These are phyloP conservation scores for Chionomys nivalis DNA, from an alignment of 2,113 vertebrate genomes.

Conservation along the genomic window DNA sequence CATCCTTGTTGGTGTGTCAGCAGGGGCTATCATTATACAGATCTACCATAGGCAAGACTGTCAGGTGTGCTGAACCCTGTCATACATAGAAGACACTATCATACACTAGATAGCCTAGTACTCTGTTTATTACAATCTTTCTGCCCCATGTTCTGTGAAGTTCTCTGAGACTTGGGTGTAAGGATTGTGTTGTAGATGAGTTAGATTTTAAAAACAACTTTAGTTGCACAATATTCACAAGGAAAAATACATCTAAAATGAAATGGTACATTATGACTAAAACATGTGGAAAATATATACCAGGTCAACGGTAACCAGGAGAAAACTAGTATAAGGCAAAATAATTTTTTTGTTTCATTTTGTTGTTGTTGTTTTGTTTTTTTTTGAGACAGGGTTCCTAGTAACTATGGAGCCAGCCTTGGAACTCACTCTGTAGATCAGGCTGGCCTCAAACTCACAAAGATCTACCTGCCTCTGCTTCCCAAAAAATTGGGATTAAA, in stretches of 20 bases:
- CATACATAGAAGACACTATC: not conserved
- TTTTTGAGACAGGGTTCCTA: no score
- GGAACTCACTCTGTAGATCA: no score
- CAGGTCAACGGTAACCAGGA: not conserved
- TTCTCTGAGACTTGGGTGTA: not conserved
- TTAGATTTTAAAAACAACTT: not conserved
- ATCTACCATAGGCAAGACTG: not conserved
- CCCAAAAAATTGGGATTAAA: no score
- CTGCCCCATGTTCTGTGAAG: not conserved
- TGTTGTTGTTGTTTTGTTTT: no score
- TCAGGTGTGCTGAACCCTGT: not conserved
- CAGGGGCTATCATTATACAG: not conserved
- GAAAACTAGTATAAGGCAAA: not conserved
- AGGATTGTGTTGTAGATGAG: not conserved
- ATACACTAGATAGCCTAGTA: not conserved
- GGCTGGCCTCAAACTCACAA: no score
- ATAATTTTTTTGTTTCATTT: not conserved
- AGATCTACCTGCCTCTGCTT: no score
- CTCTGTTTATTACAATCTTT: not conserved
- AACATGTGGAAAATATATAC: not conserved
- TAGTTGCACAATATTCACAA: not conserved
- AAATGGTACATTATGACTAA: not conserved
- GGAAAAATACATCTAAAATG: not conserved
- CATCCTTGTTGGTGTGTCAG: not conserved
- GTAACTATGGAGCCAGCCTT: no score